Conservation (phyloP, 2,888 invertebrate genomes). For the Pogonocherus hispidulus region DNA sequence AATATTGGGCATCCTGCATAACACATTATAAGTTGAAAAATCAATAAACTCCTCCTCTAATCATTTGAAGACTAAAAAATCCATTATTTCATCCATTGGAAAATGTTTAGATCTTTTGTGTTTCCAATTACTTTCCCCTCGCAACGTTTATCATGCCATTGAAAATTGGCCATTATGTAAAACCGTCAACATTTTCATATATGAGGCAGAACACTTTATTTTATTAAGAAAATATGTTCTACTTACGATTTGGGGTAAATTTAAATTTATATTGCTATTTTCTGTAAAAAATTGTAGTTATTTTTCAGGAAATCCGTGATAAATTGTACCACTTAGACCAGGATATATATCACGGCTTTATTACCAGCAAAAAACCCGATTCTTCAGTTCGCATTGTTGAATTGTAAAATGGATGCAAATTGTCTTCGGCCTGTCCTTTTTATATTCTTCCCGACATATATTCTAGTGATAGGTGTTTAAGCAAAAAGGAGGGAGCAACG, state of each 20-base stretch:
- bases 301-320: constrained; percentile 45
- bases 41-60: too few relatives aligned
- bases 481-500: too few relatives aligned
- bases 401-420: constrained; percentile 26
- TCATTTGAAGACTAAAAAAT: too few relatives aligned
- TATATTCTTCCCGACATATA: constrained; percentile 4
- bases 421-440: background rate
- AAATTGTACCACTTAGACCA: constrained; percentile 37
- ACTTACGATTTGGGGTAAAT: constrained; percentile 26
- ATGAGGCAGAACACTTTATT: constrained; percentile 10
- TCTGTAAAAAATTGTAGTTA: constrained; percentile 36
- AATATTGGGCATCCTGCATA: too few relatives aligned
- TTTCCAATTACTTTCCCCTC: too few relatives aligned
- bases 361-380: constrained; percentile 36
- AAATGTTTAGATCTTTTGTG: too few relatives aligned
- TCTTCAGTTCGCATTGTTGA: constrained; percentile 20
- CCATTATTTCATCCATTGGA: too few relatives aligned
- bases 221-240: constrained; percentile 28
- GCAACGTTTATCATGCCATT: too few relatives aligned
- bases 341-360: constrained; percentile 42
- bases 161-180: background rate
- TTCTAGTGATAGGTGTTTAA: background rate
- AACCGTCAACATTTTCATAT: background rate
- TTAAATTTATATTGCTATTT: constrained; percentile 33
- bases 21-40: too few relatives aligned